Percentiles rank a stretch among this genome's conserved stretches.
Conservation (phyloP, 2,888 invertebrate species). For the Pyrochroa serraticornis region DNA sequence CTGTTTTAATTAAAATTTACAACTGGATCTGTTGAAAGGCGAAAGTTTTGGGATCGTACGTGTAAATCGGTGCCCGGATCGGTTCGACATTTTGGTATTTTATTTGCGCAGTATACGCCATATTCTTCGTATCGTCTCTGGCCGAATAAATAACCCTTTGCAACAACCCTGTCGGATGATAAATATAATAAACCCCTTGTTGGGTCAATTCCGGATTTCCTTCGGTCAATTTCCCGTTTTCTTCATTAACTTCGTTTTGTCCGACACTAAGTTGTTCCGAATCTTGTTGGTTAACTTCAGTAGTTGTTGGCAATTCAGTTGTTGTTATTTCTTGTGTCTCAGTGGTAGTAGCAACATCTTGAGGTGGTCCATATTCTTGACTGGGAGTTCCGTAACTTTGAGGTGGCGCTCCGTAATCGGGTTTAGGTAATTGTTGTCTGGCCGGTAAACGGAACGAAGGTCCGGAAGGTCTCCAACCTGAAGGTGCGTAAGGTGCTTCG, state of each 20-base stretch:
- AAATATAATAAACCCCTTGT: conserved; percentile 68
- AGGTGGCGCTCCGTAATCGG: conserved; percentile 51
- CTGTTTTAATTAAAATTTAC: neutral
- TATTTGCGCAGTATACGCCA: conserved; percentile 69
- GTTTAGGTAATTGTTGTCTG: conserved; percentile 14
- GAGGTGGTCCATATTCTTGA: conserved; percentile 32
- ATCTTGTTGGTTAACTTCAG: conserved; percentile 9
- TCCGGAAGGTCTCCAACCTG: conserved; percentile 26
- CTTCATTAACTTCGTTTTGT: conserved; percentile 17
- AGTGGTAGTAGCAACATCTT: conserved; percentile 44
- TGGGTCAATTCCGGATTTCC: conserved; percentile 31
- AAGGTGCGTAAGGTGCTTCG: conserved; percentile 19
- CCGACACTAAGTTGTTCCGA: conserved; percentile 16
- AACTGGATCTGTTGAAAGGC: conserved; percentile 9
- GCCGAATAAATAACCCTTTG: conserved; percentile 69
- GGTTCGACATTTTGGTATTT: conserved; percentile 68
- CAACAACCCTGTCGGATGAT: conserved; percentile 66
- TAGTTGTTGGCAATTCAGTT: conserved; percentile 29
- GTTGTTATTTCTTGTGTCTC: conserved; percentile 26
- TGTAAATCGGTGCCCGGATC: conserved; percentile 68
- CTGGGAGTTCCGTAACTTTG: conserved; percentile 42
- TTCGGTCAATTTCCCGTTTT: conserved; percentile 32
- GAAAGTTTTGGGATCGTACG: conserved; percentile 50
- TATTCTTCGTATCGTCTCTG: conserved; percentile 60
- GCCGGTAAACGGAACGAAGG: conserved; percentile 45